These are phyloP conservation scores for Ammospiza caudacuta DNA, from an alignment of 2,113 vertebrate genomes.

Conservation along the genomic window DNA sequence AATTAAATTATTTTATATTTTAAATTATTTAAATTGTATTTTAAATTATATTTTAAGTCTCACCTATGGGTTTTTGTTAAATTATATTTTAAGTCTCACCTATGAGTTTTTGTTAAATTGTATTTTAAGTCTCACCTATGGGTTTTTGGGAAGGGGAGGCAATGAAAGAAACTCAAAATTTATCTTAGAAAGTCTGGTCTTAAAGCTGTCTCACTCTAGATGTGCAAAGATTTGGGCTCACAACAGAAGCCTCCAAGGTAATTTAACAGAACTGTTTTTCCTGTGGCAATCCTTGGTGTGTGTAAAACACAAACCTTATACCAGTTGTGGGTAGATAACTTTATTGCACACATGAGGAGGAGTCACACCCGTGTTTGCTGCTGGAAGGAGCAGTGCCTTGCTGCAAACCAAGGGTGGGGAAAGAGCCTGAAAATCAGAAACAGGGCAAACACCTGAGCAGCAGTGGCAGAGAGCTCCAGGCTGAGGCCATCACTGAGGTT, in stretches of 20 bases:
- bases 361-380: neutral
- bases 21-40: too few relatives aligned
- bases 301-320: neutral
- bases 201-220: neutral
- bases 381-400: neutral
- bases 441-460: fast-evolving
- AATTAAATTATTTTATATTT: too few relatives aligned
- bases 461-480: neutral
- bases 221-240: neutral
- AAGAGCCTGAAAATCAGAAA: neutral
- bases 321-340: neutral
- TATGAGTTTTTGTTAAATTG: neutral
- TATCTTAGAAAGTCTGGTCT: neutral
- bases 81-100: neutral
- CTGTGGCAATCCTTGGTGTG: neutral
- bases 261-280: neutral
- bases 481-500: neutral
- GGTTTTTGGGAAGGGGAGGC: neutral
- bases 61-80: neutral
- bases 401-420: neutral
- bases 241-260: neutral
- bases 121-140: neutral
- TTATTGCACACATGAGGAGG: neutral
- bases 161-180: neutral
- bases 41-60: too few relatives aligned